Base-by-base conservation (phyloP, 2,888 invertebrate genomes). In the Furcula furcula region DNA sequence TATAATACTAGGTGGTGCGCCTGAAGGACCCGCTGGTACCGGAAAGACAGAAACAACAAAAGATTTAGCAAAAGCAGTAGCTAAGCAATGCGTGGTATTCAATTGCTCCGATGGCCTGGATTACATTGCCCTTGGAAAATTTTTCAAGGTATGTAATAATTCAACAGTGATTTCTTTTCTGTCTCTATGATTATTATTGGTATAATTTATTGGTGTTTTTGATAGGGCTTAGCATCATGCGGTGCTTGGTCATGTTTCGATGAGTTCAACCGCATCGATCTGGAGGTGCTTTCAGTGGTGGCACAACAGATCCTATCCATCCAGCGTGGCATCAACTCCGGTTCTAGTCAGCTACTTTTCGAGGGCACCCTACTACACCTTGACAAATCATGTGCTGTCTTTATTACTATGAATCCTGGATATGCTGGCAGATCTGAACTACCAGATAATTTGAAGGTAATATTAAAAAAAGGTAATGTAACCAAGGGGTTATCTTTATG, bases 231-330 rank as follows among this genome's bases (percentile, higher is more conserved):
- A 44, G 97, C 97, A 0, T 96, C 97, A 0, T 95, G 97, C 54
- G 98, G 98, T 0, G 97, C 97, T 0, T 98, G 98, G 98, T 96
- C 97, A 0, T 98, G 98, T 72, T 98, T 98, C 76, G 98, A 98
- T 78, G 97, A 98, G 76, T 98, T 98, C 81, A 98, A 98, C 78
- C 92, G 98, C 16, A 98, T 98, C 55, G 97, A 98, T 67, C 84
- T 97, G 46, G 97, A 98, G 77, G 95, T 98, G 34, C 77, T 98
- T 16, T 98, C 98, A 0, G 98, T 98, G 26, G 97, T 98, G 1
- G 98, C 98, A 0, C 98, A 98, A 76, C 98, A 98, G 84, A 97
- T 98, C 65, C 84, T 97, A 26, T 97, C 96, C 31, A 97, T 98
- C 57, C 98, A 98, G 78, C 91, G 96, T 31, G 98, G 95, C 7